Conservation (phyloP, 2,888 invertebrate genomes). For the Tinea semifulvella region DNA sequence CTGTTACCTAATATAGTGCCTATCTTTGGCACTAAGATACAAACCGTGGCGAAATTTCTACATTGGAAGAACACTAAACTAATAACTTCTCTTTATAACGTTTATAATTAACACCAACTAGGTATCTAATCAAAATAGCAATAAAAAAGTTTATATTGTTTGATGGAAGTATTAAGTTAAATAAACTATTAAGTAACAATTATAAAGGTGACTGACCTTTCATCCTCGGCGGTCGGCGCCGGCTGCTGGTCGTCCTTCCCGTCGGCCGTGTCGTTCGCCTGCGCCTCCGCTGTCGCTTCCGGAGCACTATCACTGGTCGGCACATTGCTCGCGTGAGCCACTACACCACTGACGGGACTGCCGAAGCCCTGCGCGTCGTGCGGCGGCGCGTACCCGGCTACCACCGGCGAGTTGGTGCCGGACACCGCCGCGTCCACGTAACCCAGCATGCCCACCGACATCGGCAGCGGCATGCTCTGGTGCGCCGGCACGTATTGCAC, state of each 20-base stretch:
- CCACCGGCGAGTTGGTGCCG: conserved; percentile 61
- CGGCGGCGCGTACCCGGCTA: conserved; percentile 29
- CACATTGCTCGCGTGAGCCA: conserved; percentile 58
- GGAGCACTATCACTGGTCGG: conserved; percentile 57
- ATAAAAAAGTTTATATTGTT: too few relatives aligned
- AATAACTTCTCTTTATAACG: too few relatives aligned
- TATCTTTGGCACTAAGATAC: too few relatives aligned
- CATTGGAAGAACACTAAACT: too few relatives aligned
- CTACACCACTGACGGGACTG: conserved; percentile 60
- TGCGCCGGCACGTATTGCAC: conserved; percentile 29
- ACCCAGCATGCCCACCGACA: conserved; percentile 55
- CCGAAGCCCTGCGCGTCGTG: conserved; percentile 61
- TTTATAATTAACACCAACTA: too few relatives aligned
- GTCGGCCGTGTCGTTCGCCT: conserved; percentile 46
- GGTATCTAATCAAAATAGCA: too few relatives aligned
- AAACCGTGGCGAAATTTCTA: too few relatives aligned
- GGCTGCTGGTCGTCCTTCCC: conserved; percentile 53
- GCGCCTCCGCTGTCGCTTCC: conserved; percentile 38
- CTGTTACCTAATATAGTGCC: too few relatives aligned
- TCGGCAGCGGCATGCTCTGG: conserved; percentile 62
- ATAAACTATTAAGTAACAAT: too few relatives aligned
- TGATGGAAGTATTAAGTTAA: too few relatives aligned
- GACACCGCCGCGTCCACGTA: conserved; percentile 58
- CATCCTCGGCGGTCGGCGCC: conserved; percentile 50
- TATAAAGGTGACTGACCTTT: conserved; percentile 45